phyloP scores from a whole-genome alignment of 2,113 vertebrate species.

The Indri indri region DNA sequence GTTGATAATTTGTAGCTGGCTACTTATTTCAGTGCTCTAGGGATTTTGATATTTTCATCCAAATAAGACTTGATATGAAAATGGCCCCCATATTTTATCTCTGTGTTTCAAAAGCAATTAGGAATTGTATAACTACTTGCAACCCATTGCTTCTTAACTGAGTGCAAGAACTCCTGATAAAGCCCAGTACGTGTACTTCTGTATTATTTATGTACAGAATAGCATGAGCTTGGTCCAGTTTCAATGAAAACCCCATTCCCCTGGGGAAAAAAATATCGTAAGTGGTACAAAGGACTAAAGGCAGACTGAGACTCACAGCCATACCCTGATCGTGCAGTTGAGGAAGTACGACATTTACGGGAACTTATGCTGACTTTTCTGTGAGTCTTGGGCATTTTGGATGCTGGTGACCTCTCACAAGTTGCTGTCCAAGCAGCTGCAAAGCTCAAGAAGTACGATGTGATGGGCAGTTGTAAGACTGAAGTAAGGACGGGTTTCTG shows the following conservation, averaged over 20 bases:
- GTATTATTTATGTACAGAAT: neutral
- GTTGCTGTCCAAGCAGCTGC: neutral
- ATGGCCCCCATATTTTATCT: neutral
- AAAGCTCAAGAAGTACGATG: neutral
- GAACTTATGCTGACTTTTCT: neutral
- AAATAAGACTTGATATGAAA: neutral
- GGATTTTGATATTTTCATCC: neutral
- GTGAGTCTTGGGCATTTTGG: neutral
- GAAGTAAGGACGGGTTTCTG: neutral
- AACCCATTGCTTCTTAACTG: constrained; percentile 21
- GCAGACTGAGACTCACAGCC: neutral
- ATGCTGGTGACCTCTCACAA: too few relatives aligned
- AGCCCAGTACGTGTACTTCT: neutral
- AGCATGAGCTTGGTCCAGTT: neutral
- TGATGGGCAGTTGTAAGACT: neutral
- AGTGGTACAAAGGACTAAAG: neutral
- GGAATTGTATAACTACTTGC: constrained; percentile 23
- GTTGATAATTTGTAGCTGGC: neutral
- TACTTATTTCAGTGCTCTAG: neutral
- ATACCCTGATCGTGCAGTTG: neutral
- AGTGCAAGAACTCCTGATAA: neutral
- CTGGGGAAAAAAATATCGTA: neutral
- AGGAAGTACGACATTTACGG: neutral
- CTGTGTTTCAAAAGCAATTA: neutral
- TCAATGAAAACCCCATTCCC: neutral